A percentile compares a stretch with the other conserved stretches of the same genome.
Conservation (phyloP, 2,888 invertebrate species). For the Pseudococcus longispinus region DNA sequence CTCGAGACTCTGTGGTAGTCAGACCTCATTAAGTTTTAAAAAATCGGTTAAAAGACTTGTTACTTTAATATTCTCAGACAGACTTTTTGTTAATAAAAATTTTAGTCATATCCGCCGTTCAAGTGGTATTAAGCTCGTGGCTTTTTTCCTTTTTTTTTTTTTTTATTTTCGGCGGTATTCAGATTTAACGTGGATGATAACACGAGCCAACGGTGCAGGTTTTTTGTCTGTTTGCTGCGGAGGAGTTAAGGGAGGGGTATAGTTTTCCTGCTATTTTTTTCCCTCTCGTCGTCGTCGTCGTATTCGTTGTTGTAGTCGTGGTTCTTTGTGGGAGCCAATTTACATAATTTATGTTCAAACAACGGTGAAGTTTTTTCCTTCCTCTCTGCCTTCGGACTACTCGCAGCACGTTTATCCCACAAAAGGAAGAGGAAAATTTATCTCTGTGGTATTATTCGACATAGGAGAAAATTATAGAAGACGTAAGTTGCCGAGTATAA, state of each 20-base stretch:
- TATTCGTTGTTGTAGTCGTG: background rate
- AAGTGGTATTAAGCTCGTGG: constrained; percentile 9
- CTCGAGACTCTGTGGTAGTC: background rate
- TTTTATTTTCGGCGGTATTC: background rate
- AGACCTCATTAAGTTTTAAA: constrained; percentile 15
- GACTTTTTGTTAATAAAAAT: constrained; percentile 12
- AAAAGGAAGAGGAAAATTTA: background rate
- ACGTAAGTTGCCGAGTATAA: constrained; percentile 39
- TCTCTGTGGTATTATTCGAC: constrained; percentile 12
- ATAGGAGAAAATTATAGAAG: constrained; percentile 40
- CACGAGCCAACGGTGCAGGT: background rate
- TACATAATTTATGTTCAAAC: constrained; percentile 26
- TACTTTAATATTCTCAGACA: constrained; percentile 22
- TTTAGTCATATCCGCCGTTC: constrained; percentile 13
- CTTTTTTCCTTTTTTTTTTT: background rate
- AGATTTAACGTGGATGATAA: constrained; percentile 17
- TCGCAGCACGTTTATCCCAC: constrained; percentile 5
- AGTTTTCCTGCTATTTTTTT: background rate
- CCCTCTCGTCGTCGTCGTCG: background rate
- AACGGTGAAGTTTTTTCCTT: constrained; percentile 19
- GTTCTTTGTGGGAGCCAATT: constrained; percentile 11
- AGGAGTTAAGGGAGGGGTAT: background rate
- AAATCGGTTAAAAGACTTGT: constrained; percentile 22
- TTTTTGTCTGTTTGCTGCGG: background rate
- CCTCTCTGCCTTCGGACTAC: background rate